Base-by-base conservation (phyloP, 2,113 vertebrate genomes). In the Labrus mixtus region DNA sequence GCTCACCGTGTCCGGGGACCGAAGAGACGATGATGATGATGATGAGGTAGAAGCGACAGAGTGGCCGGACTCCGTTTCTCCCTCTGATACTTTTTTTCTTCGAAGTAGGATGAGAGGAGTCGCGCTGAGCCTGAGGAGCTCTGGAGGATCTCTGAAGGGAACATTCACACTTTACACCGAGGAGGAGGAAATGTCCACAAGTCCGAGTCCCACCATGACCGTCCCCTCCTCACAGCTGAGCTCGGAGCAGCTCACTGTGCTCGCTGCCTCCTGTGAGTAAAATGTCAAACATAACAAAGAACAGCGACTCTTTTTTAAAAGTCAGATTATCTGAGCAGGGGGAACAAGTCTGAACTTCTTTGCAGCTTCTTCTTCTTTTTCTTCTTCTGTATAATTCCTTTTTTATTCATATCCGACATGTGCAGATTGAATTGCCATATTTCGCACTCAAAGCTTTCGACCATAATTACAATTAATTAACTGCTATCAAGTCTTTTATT, bases 181-280 rank as follows among this genome's bases (percentile, higher is more conserved):
- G 39, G 39, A 41, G n/a, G 66, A 77, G 76, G 93, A 94, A 61
- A 95, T 94, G 92, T 89, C 88, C 87, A 90, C 90, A 69, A 62
- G 87, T 70, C 76, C 78, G 55, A 79, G 78, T 81, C 90, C 91
- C 53, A 93, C 88, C 56, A 53, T 64, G 1, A 81, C 4, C 29
- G 29, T 33, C 29, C 29, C 90, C 37, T 79, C 91, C 20, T 72
- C 81, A 20, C 80, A 81, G 71, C 77, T 93, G 81, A 85, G 88
- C 1, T 69, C 88, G 17, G 92, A 94, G 29, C 92, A 94, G 68
- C 79, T 95, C 82, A 91, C 89, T 3, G 84, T 93, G 71, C 68
- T 94, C 36, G 89, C 88, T 74, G 94, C 91, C 0, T 91, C 92
- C 65, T 90, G 94, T 95, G 81, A 95, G 94, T 93, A 68, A 70